These are phyloP conservation scores for Pachyuromys duprasi DNA, from an alignment of 2,797 vertebrate species.

Conservation along the genomic window DNA sequence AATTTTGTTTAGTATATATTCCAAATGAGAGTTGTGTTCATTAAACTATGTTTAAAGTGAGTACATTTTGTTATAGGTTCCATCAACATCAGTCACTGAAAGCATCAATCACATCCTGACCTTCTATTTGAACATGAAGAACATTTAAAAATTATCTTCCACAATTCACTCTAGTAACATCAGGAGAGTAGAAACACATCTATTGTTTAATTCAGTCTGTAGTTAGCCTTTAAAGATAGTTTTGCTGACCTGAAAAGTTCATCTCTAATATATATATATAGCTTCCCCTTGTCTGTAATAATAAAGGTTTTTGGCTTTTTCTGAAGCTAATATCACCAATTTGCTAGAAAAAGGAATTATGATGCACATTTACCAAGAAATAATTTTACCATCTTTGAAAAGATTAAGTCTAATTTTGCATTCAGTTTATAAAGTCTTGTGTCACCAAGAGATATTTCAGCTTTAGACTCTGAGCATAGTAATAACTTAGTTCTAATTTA, in stretches of 20 bases:
- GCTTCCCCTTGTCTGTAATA: slow-evolving; percentile 63
- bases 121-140: slow-evolving; percentile 22
- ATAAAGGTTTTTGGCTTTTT: slow-evolving; percentile 63
- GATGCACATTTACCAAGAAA: slow-evolving; percentile 52
- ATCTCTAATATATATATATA: neutral
- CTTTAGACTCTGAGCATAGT: neutral
- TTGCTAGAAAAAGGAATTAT: slow-evolving; percentile 69
- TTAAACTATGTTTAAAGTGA: neutral
- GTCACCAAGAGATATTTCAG: slow-evolving; percentile 74
- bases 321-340: slow-evolving; percentile 56
- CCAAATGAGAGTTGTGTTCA: neutral
- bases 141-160: slow-evolving; percentile 44
- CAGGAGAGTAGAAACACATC: slow-evolving; percentile 29
- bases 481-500: slow-evolving; percentile 57
- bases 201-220: slow-evolving; percentile 50
- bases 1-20: neutral
- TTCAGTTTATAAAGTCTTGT: slow-evolving; percentile 70
- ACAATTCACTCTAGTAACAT: neutral
- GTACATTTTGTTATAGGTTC: neutral
- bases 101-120: neutral
- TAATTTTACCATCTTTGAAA: slow-evolving; percentile 67
- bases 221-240: neutral
- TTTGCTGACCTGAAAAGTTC: slow-evolving; percentile 57
- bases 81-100: neutral
- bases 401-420: slow-evolving; percentile 77